Base-by-base conservation (phyloP, 2,113 vertebrate species). In the Mixornis gularis region DNA sequence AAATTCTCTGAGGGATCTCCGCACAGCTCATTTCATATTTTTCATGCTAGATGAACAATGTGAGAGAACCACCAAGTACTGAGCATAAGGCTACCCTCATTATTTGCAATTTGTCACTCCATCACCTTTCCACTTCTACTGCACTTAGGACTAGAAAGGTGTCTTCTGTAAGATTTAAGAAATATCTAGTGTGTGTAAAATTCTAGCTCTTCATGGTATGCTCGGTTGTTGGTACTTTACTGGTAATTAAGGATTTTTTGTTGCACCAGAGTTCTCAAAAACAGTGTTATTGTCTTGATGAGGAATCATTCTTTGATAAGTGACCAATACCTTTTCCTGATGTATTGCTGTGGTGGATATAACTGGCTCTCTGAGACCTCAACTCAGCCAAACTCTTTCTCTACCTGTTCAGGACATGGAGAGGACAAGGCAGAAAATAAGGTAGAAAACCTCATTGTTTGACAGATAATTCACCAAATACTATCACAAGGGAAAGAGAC, bases 371-470 rank as follows among this genome's bases (percentile, higher is more conserved):
- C 11, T 85, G 30, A 79, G 27, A 62, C 3, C 2, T 7, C 5
- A 41, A 38, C 1, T 3, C 10, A 63, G 4, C 22, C 19, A n/a
- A 25, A 40, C 2, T 32, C 5, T n/a, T 38, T 10, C 4, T 30
- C 46, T 15, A 14, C 4, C 2, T 69, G 7, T 7, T 74, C 34
- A 68, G 11, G 38, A 38, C 38, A 38, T 8, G 38, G 38, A 29
- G 1, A 63, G 20, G 17, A 48, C 4, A 48, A 43, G 18, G 4
- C 16, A 68, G 24, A 76, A 76, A 63, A 52, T 13, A 63, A 52
- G 4, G 3, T 52, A 12, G 34, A 66, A 76, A 52, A 70, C 6
- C 5, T 66, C 12, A 12, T 8, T 18, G 16, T 6, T 40, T 1
- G 1, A 79, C 13, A 64, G 5, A 41, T 34, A 10, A 49, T 27